Evolutionary conservation across 2,113 vertebrate genomes (phyloP).

Genomic region (Sylvietta virens): DNA sequence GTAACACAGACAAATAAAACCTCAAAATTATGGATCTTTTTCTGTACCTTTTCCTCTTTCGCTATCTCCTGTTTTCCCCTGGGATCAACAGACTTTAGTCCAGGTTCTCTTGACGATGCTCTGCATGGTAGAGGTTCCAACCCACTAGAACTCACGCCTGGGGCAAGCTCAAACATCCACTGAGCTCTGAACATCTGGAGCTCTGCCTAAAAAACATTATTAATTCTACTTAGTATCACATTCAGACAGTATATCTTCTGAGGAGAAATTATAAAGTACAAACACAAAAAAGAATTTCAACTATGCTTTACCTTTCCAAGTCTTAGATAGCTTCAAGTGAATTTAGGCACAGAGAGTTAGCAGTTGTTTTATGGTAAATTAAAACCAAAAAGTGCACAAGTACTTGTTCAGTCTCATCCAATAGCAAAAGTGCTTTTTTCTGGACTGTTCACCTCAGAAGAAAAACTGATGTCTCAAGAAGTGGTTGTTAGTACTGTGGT

Average conservation of each 20-base stretch:
- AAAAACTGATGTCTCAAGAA: neutral
- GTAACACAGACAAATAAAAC: neutral
- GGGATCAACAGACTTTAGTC: constrained; percentile 73
- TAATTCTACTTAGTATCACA: neutral
- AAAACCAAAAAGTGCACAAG: neutral
- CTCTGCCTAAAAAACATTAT: constrained; percentile 74
- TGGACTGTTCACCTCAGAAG: neutral
- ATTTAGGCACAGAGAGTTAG: neutral
- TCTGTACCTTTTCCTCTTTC: constrained; percentile 86
- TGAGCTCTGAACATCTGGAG: constrained; percentile 92
- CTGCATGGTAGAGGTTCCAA: constrained; percentile 61
- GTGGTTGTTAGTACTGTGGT: neutral
- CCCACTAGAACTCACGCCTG: constrained; percentile 72
- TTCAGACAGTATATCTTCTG: neutral
- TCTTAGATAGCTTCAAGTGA: neutral
- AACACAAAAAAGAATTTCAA: neutral
- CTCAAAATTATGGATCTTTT: neutral
- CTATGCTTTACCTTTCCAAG: neutral
- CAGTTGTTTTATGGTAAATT: neutral
- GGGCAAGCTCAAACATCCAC: constrained; percentile 97
- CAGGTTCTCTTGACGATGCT: constrained; percentile 62
- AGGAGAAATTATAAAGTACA: neutral
- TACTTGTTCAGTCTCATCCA: neutral
- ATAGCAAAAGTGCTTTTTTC: neutral
- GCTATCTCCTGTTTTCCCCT: constrained; percentile 84